A percentile compares a stretch with the other conserved stretches of the same genome.
Evolutionary conservation across 2,888 invertebrate genomes (phyloP).

Genomic region (Rutpela maculata): DNA sequence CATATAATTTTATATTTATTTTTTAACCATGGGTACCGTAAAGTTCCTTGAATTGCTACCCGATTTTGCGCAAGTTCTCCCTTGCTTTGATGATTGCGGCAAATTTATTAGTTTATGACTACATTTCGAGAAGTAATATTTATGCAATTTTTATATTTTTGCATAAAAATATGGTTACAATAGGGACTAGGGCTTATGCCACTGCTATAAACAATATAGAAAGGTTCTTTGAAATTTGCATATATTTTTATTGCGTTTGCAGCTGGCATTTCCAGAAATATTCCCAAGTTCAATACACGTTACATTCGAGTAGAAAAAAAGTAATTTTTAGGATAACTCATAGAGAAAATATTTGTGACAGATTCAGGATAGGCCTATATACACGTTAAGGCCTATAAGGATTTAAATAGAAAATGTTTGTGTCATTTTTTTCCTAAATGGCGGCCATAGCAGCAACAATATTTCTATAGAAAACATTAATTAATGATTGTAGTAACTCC

Average conservation of each 20-base stretch:
- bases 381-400: too few relatives aligned
- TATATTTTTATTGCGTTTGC: background rate
- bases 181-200: background rate
- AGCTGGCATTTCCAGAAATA: background rate
- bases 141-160: slow-evolving; percentile 5
- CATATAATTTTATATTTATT: background rate
- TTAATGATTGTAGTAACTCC: too few relatives aligned
- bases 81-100: background rate
- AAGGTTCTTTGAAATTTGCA: background rate
- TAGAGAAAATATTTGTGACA: too few relatives aligned
- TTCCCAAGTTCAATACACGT: background rate
- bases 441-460: too few relatives aligned
- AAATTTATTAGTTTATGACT: slow-evolving; percentile 11
- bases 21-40: slow-evolving; percentile 12
- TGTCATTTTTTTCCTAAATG: too few relatives aligned
- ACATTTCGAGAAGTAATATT: background rate
- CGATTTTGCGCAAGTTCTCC: slow-evolving; percentile 9
- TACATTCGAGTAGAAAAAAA: too few relatives aligned
- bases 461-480: too few relatives aligned
- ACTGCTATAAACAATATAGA: background rate
- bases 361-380: too few relatives aligned
- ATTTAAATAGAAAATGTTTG: too few relatives aligned
- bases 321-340: too few relatives aligned
- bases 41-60: slow-evolving; percentile 16
- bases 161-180: slow-evolving; percentile 18